Evolutionary conservation across 1,140 invertebrate genomes (phyloP).

Genomic region (Heliconius himera): DNA sequence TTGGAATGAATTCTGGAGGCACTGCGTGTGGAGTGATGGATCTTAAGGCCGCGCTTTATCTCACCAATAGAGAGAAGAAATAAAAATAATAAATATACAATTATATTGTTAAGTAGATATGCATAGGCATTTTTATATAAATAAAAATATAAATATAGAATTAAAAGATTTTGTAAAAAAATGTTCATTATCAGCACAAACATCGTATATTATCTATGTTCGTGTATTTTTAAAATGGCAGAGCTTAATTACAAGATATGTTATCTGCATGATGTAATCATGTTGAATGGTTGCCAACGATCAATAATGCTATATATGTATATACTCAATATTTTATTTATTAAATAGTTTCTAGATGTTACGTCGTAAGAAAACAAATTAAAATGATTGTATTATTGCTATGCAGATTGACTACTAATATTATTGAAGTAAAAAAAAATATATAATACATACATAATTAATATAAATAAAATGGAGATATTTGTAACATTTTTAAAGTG

Average conservation of each 20-base stretch:
- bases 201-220: neutral
- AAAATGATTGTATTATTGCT: neutral
- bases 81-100: neutral
- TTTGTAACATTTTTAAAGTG: no score
- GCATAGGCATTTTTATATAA: neutral
- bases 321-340: neutral
- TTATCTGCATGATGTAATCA: slow-evolving; percentile 18
- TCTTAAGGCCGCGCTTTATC: no score
- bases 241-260: slow-evolving; percentile 2
- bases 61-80: no score
- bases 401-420: neutral
- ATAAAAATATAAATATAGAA: neutral
- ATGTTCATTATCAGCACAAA: neutral
- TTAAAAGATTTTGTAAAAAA: neutral
- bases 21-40: no score
- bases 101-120: neutral
- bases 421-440: neutral
- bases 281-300: neutral
- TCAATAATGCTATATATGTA: neutral
- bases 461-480: no score
- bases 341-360: no score
- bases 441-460: no score
- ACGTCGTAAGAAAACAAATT: no score
- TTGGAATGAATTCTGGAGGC: no score
- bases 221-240: slow-evolving; percentile 13